Evolutionary conservation across 2,888 invertebrate species (phyloP).

Genomic region (Hirtodrosophila cameraria): DNA sequence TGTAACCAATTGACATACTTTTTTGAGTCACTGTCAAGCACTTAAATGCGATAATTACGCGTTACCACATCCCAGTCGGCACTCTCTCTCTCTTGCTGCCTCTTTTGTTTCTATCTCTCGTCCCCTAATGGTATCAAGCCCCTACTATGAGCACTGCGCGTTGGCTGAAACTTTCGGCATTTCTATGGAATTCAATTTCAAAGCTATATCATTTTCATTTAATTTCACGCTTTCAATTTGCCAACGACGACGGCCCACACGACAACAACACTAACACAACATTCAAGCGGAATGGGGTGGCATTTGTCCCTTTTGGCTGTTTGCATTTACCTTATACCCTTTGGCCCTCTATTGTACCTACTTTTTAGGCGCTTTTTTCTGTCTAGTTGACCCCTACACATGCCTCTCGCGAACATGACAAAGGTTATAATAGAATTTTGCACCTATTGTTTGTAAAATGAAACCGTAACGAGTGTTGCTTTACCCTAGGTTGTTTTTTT

Average conservation of each 20-base stretch:
- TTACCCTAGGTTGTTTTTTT: constrained; percentile 8
- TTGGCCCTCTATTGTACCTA: constrained; percentile 6
- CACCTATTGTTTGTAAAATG: constrained; percentile 67
- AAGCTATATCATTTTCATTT: constrained; percentile 79
- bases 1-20: constrained; percentile 8
- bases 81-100: background rate
- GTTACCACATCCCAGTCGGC: background rate
- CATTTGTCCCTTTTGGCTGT: constrained; percentile 41
- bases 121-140: too few species aligned
- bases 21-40: constrained; percentile 6
- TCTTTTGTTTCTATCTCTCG: too few species aligned
- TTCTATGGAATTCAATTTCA: constrained; percentile 76
- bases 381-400: constrained; percentile 32
- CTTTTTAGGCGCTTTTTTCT: constrained; percentile 4
- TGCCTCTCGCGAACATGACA: constrained; percentile 31
- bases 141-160: constrained; percentile 3
- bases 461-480: constrained; percentile 48
- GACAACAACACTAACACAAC: constrained; percentile 17
- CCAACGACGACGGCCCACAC: constrained; percentile 38
- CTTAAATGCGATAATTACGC: constrained; percentile 37
- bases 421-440: constrained; percentile 61
- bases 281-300: constrained; percentile 2
- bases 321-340: constrained; percentile 1
- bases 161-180: constrained; percentile 68
- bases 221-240: constrained; percentile 77